Evolutionary conservation across 2,888 invertebrate genomes (phyloP).

Genomic region (Dryocosmus kuriphilus): DNA sequence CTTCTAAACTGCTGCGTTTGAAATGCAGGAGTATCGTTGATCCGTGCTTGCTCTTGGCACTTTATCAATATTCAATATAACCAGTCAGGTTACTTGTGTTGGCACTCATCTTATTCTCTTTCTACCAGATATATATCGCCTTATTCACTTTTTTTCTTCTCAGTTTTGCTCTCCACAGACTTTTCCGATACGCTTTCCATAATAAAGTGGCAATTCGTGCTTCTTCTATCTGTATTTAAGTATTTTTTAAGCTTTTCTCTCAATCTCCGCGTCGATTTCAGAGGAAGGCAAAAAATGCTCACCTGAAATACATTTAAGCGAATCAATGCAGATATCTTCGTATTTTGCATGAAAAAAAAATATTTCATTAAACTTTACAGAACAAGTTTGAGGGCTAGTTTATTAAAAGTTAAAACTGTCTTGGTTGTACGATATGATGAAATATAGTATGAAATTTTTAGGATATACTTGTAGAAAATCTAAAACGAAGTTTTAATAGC

Average conservation of each 20-base stretch:
- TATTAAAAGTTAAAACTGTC: too few species aligned
- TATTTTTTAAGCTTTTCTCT: neutral
- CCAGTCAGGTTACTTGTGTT: conserved; percentile 41
- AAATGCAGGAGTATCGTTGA: conserved; percentile 26
- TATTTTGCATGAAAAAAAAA: too few species aligned
- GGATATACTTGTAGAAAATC: too few species aligned
- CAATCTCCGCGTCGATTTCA: neutral
- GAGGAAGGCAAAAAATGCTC: neutral
- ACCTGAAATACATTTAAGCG: neutral
- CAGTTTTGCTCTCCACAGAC: neutral
- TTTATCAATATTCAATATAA: conserved; percentile 36
- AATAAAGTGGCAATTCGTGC: conserved; percentile 38
- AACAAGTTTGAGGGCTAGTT: too few species aligned
- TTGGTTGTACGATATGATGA: too few species aligned
- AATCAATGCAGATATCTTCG: conserved; percentile 6
- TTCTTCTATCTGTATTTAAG: conserved; percentile 18
- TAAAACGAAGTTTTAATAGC: too few species aligned
- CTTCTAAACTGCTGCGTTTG: conserved; percentile 33
- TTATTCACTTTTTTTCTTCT: conserved; percentile 26
- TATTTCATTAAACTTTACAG: too few species aligned
- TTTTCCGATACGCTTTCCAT: conserved; percentile 20
- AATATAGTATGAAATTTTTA: too few species aligned
- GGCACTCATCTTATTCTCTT: conserved; percentile 29
- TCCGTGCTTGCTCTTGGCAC: conserved; percentile 27
- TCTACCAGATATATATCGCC: conserved; percentile 19